Base-by-base conservation (phyloP, 2,797 vertebrate species). In the Pyrrhura leucotis region DNA sequence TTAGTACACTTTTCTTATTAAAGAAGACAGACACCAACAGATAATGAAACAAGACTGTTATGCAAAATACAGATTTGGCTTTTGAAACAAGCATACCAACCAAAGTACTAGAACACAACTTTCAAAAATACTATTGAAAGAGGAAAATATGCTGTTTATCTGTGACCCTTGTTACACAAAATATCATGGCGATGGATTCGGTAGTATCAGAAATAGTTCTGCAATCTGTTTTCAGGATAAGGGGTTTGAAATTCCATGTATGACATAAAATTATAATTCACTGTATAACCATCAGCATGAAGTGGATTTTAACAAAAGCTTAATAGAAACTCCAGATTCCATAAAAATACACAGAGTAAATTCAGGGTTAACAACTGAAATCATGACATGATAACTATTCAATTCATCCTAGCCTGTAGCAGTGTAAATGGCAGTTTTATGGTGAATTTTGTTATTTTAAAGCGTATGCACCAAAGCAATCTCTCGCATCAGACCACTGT, bases 21-120 rank as follows among this genome's bases (percentile, higher is more conserved):
- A 93, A 93, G 79, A 88, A 92, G 91, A 89, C 79, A 92, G 87
- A 95, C 75, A 73, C 50, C 47, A 76, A 81, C 35, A 96, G 94
- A 91, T 92, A 90, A 79, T 61, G 44, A 91, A 91, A 95, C 0
- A 0, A 79, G 69, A 56, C 91, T 93, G 91, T 31, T 88, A 74
- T 86, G 76, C 56, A 84, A 83, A 92, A 79, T 28, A 59, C 58
- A 71, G 73, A 63, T 61, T 83, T 76, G 76, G 42, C 51, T 88
- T 96, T 81, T 75, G 77, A 96, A 90, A 48, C 13, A 81, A 86
- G 78, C 53, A 35, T n/a, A 23, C 31, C 1, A 9, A 73, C 23
- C 0, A 1, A 73, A 85, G 26, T 9, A 59, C 47, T 67, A 4
- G 4, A 82, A 54, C 54, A 18, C 25, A 61, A 28, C 35, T 78